Evolutionary conservation across 2,888 invertebrate genomes (phyloP), one percentile per base, ranked within the genome.

Genomic region (Enoplolaimus lenunculus): DNA sequence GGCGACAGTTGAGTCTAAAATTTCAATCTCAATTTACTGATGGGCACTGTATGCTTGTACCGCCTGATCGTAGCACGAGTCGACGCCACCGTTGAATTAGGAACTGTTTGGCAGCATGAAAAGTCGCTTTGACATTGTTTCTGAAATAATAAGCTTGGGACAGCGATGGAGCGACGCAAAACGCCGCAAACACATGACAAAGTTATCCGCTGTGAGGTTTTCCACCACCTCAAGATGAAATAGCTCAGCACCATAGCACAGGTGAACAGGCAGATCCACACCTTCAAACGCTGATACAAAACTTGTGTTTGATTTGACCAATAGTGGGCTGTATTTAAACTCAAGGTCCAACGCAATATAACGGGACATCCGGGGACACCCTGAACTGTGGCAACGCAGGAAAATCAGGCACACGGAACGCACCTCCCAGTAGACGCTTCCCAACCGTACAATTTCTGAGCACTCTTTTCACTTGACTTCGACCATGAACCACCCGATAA

Each of bases 191-290:
- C 45, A 45, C 7, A 45, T 13, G 21, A 45, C 21, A 45, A 45
- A 45, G 7, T 45, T 7, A 45, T 13, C 45, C 21, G 21, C 45
- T 21, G 45, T 45, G 7, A 45, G 21, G 45, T 45, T 21, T 7
- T 45, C 45, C 45, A 45, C 45, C 45, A 45, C 45, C 21, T 70
- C 70, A n/a, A 70, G 34, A 45, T 45, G 45, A 13, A n/a, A n/a
- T n/a, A n/a, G n/a, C n/a, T n/a, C 21, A 70, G 69, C 16, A 33
- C 31, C 21, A 31, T 26, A 7, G 33, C 21, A 31, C 70, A 70
- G 2, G 70, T 70, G 30, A 70, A 71, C n/a, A 70, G 33, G 33
- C 70, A 70, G 28, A 70, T 21, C 68, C 70, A 70, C 13, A 68
- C 21, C 26, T 70, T 70, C 13, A 71, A 30, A n/a, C 29, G 13